phyloP scores from a whole-genome alignment of 2,888 invertebrate genomes.

The Malacosoma neustria region DNA sequence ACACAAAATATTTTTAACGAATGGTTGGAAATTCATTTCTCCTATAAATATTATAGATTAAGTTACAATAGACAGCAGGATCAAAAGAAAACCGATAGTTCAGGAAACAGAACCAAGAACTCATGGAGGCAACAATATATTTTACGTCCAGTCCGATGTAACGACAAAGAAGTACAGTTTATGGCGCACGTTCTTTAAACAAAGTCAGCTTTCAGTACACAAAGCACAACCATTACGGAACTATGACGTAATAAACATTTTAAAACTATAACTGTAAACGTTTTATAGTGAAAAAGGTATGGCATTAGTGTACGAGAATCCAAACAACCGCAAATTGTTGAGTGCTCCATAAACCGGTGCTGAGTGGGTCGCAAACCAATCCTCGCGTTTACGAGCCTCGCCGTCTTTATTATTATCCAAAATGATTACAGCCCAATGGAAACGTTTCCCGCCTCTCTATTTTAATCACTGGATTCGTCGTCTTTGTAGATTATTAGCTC shows the following conservation, averaged over 20 bases:
- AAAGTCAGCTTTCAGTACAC: conserved; percentile 2
- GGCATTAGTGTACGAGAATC: conserved; percentile 1
- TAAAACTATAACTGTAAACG: not conserved
- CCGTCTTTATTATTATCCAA: conserved; percentile 20
- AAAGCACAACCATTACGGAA: not conserved
- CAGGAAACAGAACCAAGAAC: no score
- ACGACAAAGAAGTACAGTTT: no score
- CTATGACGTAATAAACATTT: not conserved
- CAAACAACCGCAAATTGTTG: conserved; percentile 5
- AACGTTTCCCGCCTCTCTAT: conserved; percentile 9
- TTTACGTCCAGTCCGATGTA: no score
- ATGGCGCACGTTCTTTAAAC: not conserved
- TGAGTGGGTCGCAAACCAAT: conserved; percentile 20
- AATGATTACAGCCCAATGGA: conserved; percentile 16
- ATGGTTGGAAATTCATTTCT: no score
- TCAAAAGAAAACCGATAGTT: no score
- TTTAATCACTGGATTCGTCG: not conserved
- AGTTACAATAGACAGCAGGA: no score
- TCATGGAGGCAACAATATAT: no score
- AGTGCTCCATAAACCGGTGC: conserved; percentile 6
- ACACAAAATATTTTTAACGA: no score
- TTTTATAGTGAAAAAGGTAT: conserved; percentile 1
- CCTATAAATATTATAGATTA: no score
- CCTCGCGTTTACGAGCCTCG: conserved; percentile 25
- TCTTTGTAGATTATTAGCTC: not conserved